These are phyloP conservation scores for Entelurus aequoreus DNA, from an alignment of 2,113 vertebrate genomes.

Conservation along the genomic window DNA sequence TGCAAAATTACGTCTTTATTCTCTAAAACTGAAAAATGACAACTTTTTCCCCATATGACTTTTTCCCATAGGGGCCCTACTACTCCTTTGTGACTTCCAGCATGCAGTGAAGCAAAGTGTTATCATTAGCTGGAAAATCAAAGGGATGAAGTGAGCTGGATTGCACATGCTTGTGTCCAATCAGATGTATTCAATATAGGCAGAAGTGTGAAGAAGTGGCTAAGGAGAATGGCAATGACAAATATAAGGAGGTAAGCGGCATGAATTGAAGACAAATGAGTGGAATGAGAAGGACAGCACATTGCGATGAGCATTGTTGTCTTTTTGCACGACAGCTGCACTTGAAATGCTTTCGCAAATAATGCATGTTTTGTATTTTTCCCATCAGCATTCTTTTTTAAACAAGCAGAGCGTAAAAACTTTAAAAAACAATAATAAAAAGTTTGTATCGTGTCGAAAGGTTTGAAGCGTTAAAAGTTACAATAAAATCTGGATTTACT, in stretches of 20 bases:
- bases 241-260: slow-evolving; percentile 17
- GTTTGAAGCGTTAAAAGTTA: too few species aligned
- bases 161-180: slow-evolving; percentile 45
- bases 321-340: slow-evolving; percentile 12
- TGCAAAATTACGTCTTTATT: not conserved
- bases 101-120: slow-evolving; percentile 50
- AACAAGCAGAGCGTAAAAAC: too few species aligned
- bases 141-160: slow-evolving; percentile 26
- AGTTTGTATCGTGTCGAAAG: too few species aligned
- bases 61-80: not conserved
- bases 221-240: slow-evolving; percentile 11
- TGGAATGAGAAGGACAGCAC: slow-evolving; percentile 11
- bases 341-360: slow-evolving; percentile 8
- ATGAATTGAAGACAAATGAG: slow-evolving; percentile 17
- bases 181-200: slow-evolving; percentile 32
- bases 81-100: slow-evolving; percentile 9
- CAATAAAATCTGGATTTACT: too few species aligned
- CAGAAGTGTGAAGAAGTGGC: not conserved
- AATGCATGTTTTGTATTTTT: too few species aligned
- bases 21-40: not conserved
- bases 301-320: slow-evolving; percentile 66
- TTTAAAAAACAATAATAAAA: too few species aligned
- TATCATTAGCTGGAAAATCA: not conserved
- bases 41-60: not conserved
- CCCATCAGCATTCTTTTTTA: too few species aligned